Evolutionary conservation across 2,888 invertebrate species (phyloP).

Genomic region (Entomobrya multifasciata): DNA sequence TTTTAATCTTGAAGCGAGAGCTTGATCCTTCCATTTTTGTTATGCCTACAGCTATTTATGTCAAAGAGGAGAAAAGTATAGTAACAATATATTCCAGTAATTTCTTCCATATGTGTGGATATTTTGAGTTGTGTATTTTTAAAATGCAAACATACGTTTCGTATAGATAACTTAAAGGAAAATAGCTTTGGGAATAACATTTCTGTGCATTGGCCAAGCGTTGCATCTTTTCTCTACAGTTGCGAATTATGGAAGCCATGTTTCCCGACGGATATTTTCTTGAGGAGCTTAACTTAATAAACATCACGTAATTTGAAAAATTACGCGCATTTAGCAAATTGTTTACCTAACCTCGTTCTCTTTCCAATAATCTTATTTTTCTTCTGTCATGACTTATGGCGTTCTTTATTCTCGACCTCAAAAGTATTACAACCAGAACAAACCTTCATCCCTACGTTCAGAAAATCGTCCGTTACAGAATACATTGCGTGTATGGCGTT

Average conservation of each 20-base stretch:
- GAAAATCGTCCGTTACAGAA: no score
- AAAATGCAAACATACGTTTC: neutral
- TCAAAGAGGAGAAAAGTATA: neutral
- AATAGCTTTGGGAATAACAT: neutral
- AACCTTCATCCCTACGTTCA: no score
- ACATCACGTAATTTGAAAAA: constrained; percentile 17
- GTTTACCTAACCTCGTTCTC: constrained; percentile 48
- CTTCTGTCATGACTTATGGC: neutral
- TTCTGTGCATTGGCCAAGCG: neutral
- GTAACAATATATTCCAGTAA: constrained; percentile 20
- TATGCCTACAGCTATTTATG: constrained; percentile 10
- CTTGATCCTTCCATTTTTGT: neutral
- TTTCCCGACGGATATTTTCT: no score
- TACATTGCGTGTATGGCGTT: no score
- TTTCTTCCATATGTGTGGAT: constrained; percentile 44
- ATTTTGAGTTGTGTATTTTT: neutral
- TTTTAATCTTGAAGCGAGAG: constrained; percentile 13
- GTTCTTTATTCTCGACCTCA: neutral
- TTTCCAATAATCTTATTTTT: constrained; percentile 18
- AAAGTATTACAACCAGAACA: neutral
- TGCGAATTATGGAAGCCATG: neutral
- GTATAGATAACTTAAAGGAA: neutral
- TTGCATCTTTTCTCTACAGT: neutral
- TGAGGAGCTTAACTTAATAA: no score
- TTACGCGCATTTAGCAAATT: constrained; percentile 39